Conservation (phyloP, 2,113 vertebrate genomes). For the Tyrannus savana region DNA sequence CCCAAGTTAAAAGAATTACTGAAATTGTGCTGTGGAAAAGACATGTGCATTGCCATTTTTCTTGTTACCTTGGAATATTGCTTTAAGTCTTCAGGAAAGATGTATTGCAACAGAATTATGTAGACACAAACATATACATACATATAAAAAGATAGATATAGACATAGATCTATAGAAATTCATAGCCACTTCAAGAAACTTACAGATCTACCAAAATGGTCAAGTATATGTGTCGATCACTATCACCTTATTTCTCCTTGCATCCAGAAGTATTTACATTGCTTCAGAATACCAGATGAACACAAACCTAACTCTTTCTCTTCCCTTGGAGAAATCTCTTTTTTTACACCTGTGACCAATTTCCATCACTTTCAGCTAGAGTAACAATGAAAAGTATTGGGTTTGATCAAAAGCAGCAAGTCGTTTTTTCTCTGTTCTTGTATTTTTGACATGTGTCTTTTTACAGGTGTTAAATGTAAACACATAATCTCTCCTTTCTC, state of each 20-base stretch:
- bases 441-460: not conserved
- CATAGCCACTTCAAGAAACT: not conserved
- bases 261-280: not conserved
- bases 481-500: not conserved
- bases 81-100: not conserved
- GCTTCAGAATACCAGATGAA: not conserved
- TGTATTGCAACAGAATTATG: not conserved
- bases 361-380: not conserved
- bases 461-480: not conserved
- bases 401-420: not conserved
- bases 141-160: not conserved
- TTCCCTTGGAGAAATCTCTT: fast-evolving
- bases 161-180: not conserved
- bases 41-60: not conserved
- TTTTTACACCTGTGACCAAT: not conserved
- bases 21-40: not conserved
- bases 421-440: not conserved
- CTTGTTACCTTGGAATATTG: not conserved
- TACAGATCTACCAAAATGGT: not conserved
- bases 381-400: not conserved
- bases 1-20: not conserved
- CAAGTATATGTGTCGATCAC: not conserved
- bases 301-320: not conserved
- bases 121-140: not conserved
- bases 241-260: not conserved